phyloP scores from a whole-genome alignment of 2,113 vertebrate species.

The Sialia sialis region DNA sequence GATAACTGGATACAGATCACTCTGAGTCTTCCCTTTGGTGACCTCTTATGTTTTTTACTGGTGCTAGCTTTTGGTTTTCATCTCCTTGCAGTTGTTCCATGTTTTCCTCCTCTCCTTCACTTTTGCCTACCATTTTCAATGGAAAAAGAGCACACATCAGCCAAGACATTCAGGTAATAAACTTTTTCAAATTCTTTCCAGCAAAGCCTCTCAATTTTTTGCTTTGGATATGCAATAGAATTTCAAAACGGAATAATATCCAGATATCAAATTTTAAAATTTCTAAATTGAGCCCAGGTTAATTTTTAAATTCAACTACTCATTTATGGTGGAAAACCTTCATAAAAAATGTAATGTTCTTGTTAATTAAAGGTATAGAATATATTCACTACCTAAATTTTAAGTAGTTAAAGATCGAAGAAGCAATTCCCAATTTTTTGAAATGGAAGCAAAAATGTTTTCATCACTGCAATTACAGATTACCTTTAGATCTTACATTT shows the following conservation, averaged over 20 bases:
- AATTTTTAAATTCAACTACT: background rate
- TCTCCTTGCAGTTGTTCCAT: background rate
- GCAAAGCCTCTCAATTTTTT: background rate
- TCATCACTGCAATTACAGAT: background rate
- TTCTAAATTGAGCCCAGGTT: background rate
- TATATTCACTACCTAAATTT: background rate
- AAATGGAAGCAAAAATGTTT: background rate
- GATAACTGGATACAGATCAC: slow-evolving; percentile 24
- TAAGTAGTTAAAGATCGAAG: background rate
- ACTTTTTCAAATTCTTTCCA: background rate
- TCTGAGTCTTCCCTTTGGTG: background rate
- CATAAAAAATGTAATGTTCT: background rate
- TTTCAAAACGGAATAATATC: background rate
- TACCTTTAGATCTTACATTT: background rate
- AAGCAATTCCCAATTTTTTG: background rate
- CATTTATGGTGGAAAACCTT: background rate
- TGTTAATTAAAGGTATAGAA: background rate
- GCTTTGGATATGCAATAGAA: background rate
- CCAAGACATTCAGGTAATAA: background rate
- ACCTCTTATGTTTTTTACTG: background rate
- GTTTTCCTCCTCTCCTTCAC: background rate
- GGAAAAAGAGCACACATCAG: background rate
- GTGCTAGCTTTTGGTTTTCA: background rate
- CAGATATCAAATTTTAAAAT: background rate
- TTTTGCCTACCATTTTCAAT: background rate